Conservation (phyloP, 2,888 invertebrate genomes). For the Pimpla rufipes region DNA sequence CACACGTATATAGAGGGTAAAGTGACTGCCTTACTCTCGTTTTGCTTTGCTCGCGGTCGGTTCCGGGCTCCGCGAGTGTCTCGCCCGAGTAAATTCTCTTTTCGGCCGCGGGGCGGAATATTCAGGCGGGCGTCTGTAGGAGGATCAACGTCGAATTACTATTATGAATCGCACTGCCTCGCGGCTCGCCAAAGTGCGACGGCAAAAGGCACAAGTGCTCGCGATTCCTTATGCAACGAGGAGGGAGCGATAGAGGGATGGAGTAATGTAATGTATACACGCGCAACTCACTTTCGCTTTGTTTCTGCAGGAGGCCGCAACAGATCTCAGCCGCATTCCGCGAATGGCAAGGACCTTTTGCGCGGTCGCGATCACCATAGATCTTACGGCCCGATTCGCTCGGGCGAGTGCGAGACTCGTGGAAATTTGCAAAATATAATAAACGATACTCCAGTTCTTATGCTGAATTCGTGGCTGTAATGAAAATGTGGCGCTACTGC, state of each 20-base stretch:
- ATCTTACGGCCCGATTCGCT: constrained; percentile 64
- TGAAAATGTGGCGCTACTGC: not conserved
- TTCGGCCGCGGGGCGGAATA: constrained; percentile 29
- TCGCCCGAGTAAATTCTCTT: constrained; percentile 51
- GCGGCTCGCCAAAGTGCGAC: not conserved
- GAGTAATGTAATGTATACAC: constrained; percentile 45
- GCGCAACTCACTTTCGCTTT: constrained; percentile 74
- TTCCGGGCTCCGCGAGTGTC: constrained; percentile 19
- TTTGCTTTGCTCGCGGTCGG: constrained; percentile 66
- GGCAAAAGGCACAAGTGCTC: constrained; percentile 24
- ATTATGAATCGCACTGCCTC: constrained; percentile 30
- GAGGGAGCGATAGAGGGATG: not conserved
- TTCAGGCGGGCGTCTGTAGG: not conserved
- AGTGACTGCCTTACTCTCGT: constrained; percentile 68
- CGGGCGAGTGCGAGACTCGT: constrained; percentile 44
- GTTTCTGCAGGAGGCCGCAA: constrained; percentile 60
- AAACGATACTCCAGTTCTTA: not conserved
- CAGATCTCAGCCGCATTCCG: constrained; percentile 67
- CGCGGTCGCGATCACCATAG: constrained; percentile 60
- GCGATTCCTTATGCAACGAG: constrained; percentile 37
- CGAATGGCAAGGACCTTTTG: constrained; percentile 67
- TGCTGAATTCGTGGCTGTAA: not conserved
- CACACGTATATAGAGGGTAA: not conserved
- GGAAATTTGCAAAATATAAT: constrained; percentile 46
- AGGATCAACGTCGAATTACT: constrained; percentile 26